phyloP scores from a whole-genome alignment of 2,888 invertebrate genomes.

The Saturnia japonica region DNA sequence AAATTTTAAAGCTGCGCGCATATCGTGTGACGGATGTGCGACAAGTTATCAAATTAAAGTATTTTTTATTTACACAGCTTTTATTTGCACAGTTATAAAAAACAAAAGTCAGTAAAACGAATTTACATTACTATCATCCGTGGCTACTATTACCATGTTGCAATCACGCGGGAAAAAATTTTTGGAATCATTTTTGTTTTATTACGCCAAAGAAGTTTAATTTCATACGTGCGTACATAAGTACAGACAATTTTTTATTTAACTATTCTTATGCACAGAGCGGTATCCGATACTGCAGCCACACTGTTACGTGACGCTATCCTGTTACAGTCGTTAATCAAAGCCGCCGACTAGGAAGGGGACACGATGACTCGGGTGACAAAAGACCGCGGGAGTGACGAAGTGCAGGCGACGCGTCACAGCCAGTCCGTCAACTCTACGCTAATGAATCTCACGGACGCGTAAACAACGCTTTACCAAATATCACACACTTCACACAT shows the following conservation, averaged over 20 bases:
- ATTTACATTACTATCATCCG: too few relatives aligned
- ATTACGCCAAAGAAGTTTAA: too few relatives aligned
- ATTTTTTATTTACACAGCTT: too few relatives aligned
- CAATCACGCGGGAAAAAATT: too few relatives aligned
- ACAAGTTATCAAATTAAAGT: too few relatives aligned
- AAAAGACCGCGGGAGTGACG: slow-evolving; percentile 58
- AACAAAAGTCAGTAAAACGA: too few relatives aligned
- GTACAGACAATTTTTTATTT: slow-evolving; percentile 37
- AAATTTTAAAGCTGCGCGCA: too few relatives aligned
- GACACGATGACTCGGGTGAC: slow-evolving; percentile 50
- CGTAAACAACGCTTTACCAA: slow-evolving; percentile 49
- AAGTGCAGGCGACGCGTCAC: slow-evolving; percentile 40
- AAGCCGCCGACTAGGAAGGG: slow-evolving; percentile 54
- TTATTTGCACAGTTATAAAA: too few relatives aligned
- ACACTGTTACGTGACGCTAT: slow-evolving; percentile 40
- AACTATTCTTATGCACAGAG: slow-evolving; percentile 52
- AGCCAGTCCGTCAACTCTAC: slow-evolving; percentile 34
- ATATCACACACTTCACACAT: slow-evolving; percentile 22
- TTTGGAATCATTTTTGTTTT: too few relatives aligned
- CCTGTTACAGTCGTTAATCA: slow-evolving; percentile 72
- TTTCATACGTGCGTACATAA: too few relatives aligned
- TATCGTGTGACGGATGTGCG: too few relatives aligned
- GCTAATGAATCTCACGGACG: slow-evolving; percentile 54
- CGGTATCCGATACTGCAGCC: slow-evolving; percentile 49
- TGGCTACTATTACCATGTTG: too few relatives aligned